Percentiles rank a stretch among this genome's conserved stretches.
Evolutionary conservation across 1,140 invertebrate genomes (phyloP).

Genomic region (Luehdorfia chinensis): DNA sequence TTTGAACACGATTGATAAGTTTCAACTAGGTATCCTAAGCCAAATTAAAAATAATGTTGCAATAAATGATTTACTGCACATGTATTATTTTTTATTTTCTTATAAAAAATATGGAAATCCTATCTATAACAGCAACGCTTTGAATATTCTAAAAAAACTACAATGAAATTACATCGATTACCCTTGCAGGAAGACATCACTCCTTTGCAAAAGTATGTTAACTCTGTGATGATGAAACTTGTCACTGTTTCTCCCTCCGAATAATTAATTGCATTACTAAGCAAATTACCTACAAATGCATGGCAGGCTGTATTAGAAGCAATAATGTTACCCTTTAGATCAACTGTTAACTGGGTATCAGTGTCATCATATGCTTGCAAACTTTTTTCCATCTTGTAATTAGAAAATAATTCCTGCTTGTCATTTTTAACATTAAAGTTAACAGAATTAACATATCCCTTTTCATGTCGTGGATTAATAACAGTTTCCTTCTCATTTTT

Average conservation of each 20-base stretch:
- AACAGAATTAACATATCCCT: background rate
- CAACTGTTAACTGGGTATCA: slow-evolving; percentile 38
- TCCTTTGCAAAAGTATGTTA: slow-evolving; percentile 64
- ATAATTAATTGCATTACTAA: slow-evolving; percentile 44
- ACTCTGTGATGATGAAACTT: slow-evolving; percentile 54
- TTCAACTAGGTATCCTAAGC: slow-evolving; percentile 17
- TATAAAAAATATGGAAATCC: slow-evolving; percentile 17
- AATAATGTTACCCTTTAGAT: slow-evolving; percentile 61
- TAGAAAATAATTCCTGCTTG: background rate
- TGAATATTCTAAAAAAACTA: slow-evolving; percentile 29
- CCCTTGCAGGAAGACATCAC: slow-evolving; percentile 52
- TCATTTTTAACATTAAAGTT: background rate
- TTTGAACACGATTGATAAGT: slow-evolving; percentile 59
- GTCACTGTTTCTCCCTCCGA: slow-evolving; percentile 38
- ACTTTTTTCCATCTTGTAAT: slow-evolving; percentile 10
- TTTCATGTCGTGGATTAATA: background rate
- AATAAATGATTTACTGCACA: slow-evolving; percentile 18
- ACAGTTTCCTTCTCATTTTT: background rate
- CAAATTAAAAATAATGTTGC: slow-evolving; percentile 26
- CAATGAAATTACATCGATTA: slow-evolving; percentile 58
- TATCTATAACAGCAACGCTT: slow-evolving; percentile 21
- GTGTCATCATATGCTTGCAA: slow-evolving; percentile 15
- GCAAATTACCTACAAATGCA: slow-evolving; percentile 60
- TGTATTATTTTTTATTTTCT: slow-evolving; percentile 18
- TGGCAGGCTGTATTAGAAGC: slow-evolving; percentile 55